phyloP scores from a whole-genome alignment of 2,888 invertebrate genomes.

The Lepetodrilus schrolli region DNA sequence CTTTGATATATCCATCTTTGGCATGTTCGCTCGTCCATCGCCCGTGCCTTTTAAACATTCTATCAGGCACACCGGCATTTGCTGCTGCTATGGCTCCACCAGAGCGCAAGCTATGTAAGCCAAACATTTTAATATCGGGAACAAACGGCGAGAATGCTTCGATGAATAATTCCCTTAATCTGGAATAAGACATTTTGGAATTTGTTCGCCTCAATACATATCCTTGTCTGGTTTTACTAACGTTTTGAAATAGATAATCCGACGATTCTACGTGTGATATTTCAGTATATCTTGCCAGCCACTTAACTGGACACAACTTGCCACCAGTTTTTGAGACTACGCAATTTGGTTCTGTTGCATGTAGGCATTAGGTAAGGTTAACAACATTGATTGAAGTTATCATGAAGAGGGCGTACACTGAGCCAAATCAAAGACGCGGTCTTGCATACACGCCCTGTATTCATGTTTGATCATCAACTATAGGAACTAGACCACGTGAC shows the following conservation, averaged over 20 bases:
- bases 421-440: no score
- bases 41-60: slow-evolving; percentile 33
- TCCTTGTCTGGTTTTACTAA: not conserved
- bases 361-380: no score
- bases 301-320: no score
- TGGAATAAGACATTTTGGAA: slow-evolving; percentile 23
- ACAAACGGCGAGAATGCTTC: slow-evolving; percentile 32
- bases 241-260: not conserved
- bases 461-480: no score
- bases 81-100: slow-evolving; percentile 34
- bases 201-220: slow-evolving; percentile 1
- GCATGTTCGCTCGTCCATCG: slow-evolving; percentile 18
- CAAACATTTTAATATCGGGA: slow-evolving; percentile 24
- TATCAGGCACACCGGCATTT: slow-evolving; percentile 29
- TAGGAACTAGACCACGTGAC: no score
- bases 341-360: no score
- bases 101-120: slow-evolving; percentile 23
- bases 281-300: no score
- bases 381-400: no score
- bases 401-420: no score
- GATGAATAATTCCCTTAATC: slow-evolving; percentile 29
- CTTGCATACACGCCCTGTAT: no score
- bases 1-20: slow-evolving; percentile 19
- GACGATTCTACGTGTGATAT: no score
- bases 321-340: no score